Base-by-base conservation (phyloP, 2,888 invertebrate species). In the Choreutis nemorana region DNA sequence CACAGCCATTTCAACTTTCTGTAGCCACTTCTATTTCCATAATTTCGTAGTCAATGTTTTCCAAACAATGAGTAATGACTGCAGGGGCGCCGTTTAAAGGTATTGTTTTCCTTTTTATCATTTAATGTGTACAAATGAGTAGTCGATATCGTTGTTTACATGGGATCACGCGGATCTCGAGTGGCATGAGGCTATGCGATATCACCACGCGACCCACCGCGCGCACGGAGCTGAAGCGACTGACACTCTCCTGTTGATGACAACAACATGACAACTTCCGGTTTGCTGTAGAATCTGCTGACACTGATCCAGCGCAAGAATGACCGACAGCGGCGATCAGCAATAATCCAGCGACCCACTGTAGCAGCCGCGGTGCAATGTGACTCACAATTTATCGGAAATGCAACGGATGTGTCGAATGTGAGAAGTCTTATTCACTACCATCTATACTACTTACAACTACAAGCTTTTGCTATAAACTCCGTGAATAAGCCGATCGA, bases 381-480 rank as follows among this genome's bases (percentile, higher is more conserved):
- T 77, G 77, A 77, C 45, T 77, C 78, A 77, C 51, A 20, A 54
- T 45, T 66, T 75, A 77, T 77, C 73, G 67, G 65, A 65, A 68
- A 55, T 50, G 60, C 61, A 60, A 44, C 72, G 77, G 77, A 77
- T 68, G 73, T 57, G 46, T 51, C 59, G 49, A 55, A 57, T 43
- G 50, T 42, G 23, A 28, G 35, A 44, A 41, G 49, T 55, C 51
- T 58, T 59, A 67, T 45, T 51, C 49, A 40, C 41, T 38, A 48
- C 52, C 61, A 68, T 67, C 40, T 41, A 37, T 48, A 53, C 61
- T 68, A 68, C 70, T 72, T 73, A 64, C 60, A 46, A 54, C 48
- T 54, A 50, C 48, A 42, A 53, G 50, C 63, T 59, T 63, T 61
- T 56, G 45, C 66, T 60, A 63, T 71, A 67, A 57, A 59, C 53